These are phyloP conservation scores for Diabrotica undecimpunctata DNA, from an alignment of 1,140 invertebrate genomes.

Conservation along the genomic window DNA sequence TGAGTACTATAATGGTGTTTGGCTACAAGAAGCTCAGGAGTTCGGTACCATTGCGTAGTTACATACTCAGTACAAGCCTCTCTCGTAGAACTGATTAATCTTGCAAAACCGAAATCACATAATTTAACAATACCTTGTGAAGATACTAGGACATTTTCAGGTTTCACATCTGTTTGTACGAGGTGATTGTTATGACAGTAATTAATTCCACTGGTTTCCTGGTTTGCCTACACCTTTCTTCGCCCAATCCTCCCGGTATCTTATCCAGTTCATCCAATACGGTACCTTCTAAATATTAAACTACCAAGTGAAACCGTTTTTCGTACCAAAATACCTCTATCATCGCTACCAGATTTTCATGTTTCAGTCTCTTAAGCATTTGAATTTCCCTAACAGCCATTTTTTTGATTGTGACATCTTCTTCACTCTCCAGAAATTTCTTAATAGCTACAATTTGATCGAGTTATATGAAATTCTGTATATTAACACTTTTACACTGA, in stretches of 20 bases:
- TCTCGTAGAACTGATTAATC: slow-evolving; percentile 60
- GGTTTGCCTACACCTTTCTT: slow-evolving; percentile 67
- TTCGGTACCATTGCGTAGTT: slow-evolving; percentile 82
- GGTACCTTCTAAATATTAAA: slow-evolving; percentile 85
- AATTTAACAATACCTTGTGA: slow-evolving; percentile 77
- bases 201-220: slow-evolving; percentile 77
- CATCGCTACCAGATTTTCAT: slow-evolving; percentile 85
- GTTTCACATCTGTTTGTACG: slow-evolving; percentile 88
- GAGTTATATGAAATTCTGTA: no score
- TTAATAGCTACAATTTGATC: slow-evolving; percentile 84
- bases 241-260: slow-evolving; percentile 65
- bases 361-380: slow-evolving; percentile 83
- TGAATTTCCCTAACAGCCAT: slow-evolving; percentile 82
- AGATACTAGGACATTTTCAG: slow-evolving; percentile 86
- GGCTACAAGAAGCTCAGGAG: slow-evolving; percentile 78
- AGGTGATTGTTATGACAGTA: slow-evolving; percentile 85
- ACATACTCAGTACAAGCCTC: slow-evolving; percentile 80
- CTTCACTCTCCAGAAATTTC: slow-evolving; percentile 84
- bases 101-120: slow-evolving; percentile 86
- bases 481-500: no score
- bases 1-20: slow-evolving; percentile 67
- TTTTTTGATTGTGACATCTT: slow-evolving; percentile 77
- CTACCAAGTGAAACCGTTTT: slow-evolving; percentile 81
- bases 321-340: slow-evolving; percentile 83
- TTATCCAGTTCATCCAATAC: slow-evolving; percentile 79